Percentiles rank a stretch among this genome's conserved stretches.
phyloP scores from a whole-genome alignment of 2,888 invertebrate genomes.

The Leistus spinibarbis region DNA sequence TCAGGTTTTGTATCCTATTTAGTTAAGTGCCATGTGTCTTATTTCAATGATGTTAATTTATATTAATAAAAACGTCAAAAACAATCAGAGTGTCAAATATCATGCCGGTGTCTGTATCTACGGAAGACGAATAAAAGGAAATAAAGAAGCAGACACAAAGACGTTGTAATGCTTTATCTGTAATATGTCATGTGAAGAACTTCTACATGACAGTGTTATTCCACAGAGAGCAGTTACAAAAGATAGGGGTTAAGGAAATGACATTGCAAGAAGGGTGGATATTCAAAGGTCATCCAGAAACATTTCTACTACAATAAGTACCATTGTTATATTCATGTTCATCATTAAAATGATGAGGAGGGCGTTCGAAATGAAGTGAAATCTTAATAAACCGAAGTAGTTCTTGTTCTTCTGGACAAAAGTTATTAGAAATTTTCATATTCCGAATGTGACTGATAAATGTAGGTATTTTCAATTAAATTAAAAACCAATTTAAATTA shows the following conservation, averaged over 20 bases:
- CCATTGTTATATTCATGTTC: background rate
- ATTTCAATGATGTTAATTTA: background rate
- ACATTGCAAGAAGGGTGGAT: slow-evolving; percentile 25
- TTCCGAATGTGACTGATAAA: too few relatives aligned
- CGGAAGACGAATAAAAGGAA: background rate
- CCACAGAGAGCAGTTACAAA: slow-evolving; percentile 17
- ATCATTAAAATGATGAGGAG: background rate
- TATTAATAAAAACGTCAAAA: background rate
- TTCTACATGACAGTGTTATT: slow-evolving; percentile 19
- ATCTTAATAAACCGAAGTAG: background rate
- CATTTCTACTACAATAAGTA: background rate
- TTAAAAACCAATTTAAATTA: background rate
- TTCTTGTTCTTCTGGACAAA: too few relatives aligned
- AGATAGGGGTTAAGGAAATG: slow-evolving; percentile 21
- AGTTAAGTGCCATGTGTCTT: background rate
- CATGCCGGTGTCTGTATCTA: slow-evolving; percentile 3
- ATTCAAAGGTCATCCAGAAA: slow-evolving; percentile 21
- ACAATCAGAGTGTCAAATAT: slow-evolving; percentile 9
- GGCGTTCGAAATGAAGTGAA: background rate
- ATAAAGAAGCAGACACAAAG: background rate
- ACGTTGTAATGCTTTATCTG: background rate
- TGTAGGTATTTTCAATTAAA: too few relatives aligned
- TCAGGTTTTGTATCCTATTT: background rate
- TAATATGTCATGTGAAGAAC: slow-evolving; percentile 21
- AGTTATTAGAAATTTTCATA: too few relatives aligned